Base-by-base conservation (phyloP, 2,888 invertebrate species). In the Latheticus oryzae region DNA sequence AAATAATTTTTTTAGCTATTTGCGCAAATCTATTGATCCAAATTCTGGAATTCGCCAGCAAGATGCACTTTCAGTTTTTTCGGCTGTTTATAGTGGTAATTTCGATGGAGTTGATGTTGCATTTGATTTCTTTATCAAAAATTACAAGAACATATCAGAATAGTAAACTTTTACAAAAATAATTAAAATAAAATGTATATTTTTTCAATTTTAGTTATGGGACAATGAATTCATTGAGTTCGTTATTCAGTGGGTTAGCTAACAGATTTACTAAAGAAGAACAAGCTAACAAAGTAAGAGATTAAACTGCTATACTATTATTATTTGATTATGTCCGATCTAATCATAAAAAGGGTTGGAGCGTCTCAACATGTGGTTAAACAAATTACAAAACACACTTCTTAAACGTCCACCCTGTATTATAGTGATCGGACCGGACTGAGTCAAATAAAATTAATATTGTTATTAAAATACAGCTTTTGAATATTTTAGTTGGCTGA, bases 51-150 rank as follows among this genome's bases (percentile, higher is more conserved):
- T 85, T 65, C 74, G 85, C 62, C 64, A 65, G 35, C 78, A 82
- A 72, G 78, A 83, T 69, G 62, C 77, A 15, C 54, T 66, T 0
- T 77, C 71, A 52, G 82, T 78, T 35, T 67, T 83, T 60, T 51
- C 74, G 0, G 79, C 82, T 3, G 80, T 85, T 0, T 77, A 85
- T 16, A 71, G 78, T 0, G 79, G 83, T 51, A 85, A 83, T 63
- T 80, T 82, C 32, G 78, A 78, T 60, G 85, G 85, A 35, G 78
- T 85, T 0, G 45, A 74, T 2, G 52, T 77, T 0, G 82, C 81
- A 3, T 70, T 84, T 2, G 74, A 78, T 2, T 87, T 86, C 67
- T 66, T 86, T 1, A 60, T 69, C 0, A 52, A 65, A 0, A 73
- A 82, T 16, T 78, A 79, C 33, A 59, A 16, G 2, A 16, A 15